Base-by-base conservation (phyloP, 2,888 invertebrate species). In the Branchellion lobata region DNA sequence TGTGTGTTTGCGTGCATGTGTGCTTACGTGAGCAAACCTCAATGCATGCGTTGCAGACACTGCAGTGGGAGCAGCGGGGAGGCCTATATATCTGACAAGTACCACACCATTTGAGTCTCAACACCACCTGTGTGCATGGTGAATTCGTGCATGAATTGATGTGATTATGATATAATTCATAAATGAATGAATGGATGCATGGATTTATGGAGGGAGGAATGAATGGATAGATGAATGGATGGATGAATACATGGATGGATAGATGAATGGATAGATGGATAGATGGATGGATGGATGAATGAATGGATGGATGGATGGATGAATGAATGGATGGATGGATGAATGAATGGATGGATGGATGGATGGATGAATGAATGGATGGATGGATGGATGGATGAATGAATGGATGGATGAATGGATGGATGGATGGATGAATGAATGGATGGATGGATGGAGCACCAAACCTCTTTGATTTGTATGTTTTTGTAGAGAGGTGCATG, bases 71-170 rank as follows among this genome's bases (percentile, higher is more conserved):
- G 89, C 98, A 98, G 86, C 99, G 91, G 82, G 99, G 99, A 87
- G 99, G 99, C 86, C 99, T 91, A 90, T 99, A 99, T 90, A 99
- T 99, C 90, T 97, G 96, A 90, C 99, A 99, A 1, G 99, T 99
- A 84, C 96, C 94, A 89, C 99, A 98, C 98, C 98, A 99, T 90
- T 99, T 99, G 98, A 99, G 98, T 82, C 98, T 92, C 82, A 99
- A 96, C 21, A 96, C 96, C 84, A 98, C 96, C 81, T 97, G 97
- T 89, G 97, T 95, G 84, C 99, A 96, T 89, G 98, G 97, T 83
- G 97, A 95, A 89, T 93, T 96, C 89, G 95, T 95, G 89, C 97
- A 98, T 81, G 99, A 90, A 11, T 89, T 89, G 81, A 97, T 95
- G 85, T 96, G 91, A 87, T 96, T 88, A 96, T 84, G 27, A 84